Evolutionary conservation across 2,888 invertebrate genomes (phyloP), one percentile per base, ranked within the genome.

Genomic region (Eupeodes latifasciatus): DNA sequence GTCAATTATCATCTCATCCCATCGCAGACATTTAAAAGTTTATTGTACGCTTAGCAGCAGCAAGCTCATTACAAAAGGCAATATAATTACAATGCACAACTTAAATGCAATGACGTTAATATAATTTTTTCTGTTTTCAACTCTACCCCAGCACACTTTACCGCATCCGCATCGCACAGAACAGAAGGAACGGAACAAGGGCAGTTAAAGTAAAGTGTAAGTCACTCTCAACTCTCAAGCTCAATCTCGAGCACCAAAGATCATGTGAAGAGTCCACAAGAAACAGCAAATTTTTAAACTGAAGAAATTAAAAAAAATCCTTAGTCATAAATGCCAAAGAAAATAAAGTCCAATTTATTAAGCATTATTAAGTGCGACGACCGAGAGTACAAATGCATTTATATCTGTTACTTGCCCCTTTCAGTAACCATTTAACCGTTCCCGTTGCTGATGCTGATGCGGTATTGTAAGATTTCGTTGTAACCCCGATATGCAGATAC

Each of bases 271-370:
- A 66, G 66, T 27, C 78, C 49, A 27, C 27, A 61, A 69, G 59
- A 47, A 61, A 67, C 57, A 64, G 44, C 55, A 53, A 62, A 74
- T 5, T 27, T 44, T 34, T 36, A 19, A 53, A 64, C 9, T 67
- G 53, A 47, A 66, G 16, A 82, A 72, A 47, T 47, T 4, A 66
- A 67, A 40, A 75, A 83, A 61, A 72, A 69, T 61, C 84, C 84
- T 88, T 85, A 88, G 88, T 88, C 88, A 88, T 88, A 88, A 88
- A 88, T 77, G 85, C 84, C 85, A 88, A 64, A 81, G 67, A 67
- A 93, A 93, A 93, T 93, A 92, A 92, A 93, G 92, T 93, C 92
- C 92, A 92, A 93, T 93, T 93, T 93, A 93, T 93, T 93, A 93
- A 93, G 93, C 92, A 93, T 93, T 93, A 93, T 92, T 93, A 93